These are phyloP conservation scores for Papilio polyxenes DNA, from an alignment of 1,140 invertebrate genomes.

Conservation along the genomic window DNA sequence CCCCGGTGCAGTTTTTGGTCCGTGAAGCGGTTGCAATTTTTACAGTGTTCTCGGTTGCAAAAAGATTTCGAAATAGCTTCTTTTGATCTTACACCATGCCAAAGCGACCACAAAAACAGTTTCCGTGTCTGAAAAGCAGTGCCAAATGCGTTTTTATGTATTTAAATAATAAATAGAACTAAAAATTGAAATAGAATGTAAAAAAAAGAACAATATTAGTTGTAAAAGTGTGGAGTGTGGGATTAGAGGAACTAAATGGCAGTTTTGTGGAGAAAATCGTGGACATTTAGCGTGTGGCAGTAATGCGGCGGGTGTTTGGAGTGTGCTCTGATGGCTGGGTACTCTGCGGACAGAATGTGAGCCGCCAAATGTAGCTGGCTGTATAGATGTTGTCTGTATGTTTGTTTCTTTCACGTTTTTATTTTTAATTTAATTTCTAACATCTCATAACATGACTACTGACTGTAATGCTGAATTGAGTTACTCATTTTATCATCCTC, in stretches of 20 bases:
- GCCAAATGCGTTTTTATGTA: slow-evolving; percentile 48
- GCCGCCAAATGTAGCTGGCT: slow-evolving; percentile 64
- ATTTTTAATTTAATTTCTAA: slow-evolving; percentile 51
- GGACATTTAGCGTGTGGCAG: slow-evolving; percentile 45
- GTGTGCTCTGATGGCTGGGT: slow-evolving; percentile 74
- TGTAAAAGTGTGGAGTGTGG: background rate
- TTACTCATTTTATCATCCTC: background rate
- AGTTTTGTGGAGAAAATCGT: slow-evolving; percentile 50
- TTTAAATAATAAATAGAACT: slow-evolving; percentile 1
- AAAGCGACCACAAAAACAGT: slow-evolving; percentile 45
- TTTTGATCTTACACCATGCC: slow-evolving; percentile 45
- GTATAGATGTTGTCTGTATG: slow-evolving; percentile 73
- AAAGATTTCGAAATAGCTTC: slow-evolving; percentile 52
- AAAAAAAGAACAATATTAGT: background rate
- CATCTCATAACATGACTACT: slow-evolving; percentile 31
- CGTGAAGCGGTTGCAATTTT: slow-evolving; percentile 55
- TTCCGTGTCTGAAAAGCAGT: slow-evolving; percentile 51
- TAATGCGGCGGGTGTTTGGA: slow-evolving; percentile 73
- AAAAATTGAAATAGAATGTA: slow-evolving; percentile 6
- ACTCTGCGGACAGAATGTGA: slow-evolving; percentile 79
- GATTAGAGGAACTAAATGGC: slow-evolving; percentile 47
- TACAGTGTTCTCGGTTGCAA: slow-evolving; percentile 45
- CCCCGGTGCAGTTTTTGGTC: slow-evolving; percentile 46
- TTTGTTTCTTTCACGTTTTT: slow-evolving; percentile 57
- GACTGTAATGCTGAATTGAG: background rate